Base-by-base conservation (phyloP, 2,888 invertebrate species). In the Trilocha varians region DNA sequence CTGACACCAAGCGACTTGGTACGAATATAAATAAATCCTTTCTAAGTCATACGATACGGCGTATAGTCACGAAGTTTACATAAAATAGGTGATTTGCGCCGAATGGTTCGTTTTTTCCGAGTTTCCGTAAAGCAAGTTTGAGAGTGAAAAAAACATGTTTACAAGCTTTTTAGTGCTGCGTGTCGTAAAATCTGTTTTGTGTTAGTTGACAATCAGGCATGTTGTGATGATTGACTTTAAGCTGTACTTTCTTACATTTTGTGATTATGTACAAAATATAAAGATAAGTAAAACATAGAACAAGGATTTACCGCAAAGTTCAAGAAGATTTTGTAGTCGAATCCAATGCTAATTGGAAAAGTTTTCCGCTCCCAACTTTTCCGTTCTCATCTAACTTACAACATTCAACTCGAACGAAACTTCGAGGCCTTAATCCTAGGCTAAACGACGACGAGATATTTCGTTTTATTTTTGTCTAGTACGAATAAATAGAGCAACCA, bases 61-160 rank as follows among this genome's bases (percentile, higher is more conserved):
- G 59, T 64, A 69, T 65, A 85, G 85, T 84, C 85, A 85, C 85
- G 85, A 80, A 82, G 77, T 85, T 84, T 83, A 83, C 85, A 84
- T 85, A 83, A 85, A 84, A 78, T 82, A 78, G 70, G 76, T 75
- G 79, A 79, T 82, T 83, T 80, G 79, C 71, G 63, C 70, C 75
- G 73, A 80, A 80, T 71, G 69, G 74, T 70, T 68, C 59, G 65
- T 78, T 84, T 79, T 71, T 65, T 61, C 57, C 46, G 57, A 49
- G 50, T 65, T 65, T 64, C 57, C 71, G 75, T 66, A 53, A 52
- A 53, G 60, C 59, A 65, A 69, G 71, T 51, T 65, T 55, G 58
- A 66, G 64, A 52, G 56, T 53, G 50, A 70, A 72, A 79, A 82
- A 77, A 79, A 78, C 68, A 75, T 82, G 80, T 83, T 82, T 79